Evolutionary conservation across 2,797 vertebrate species (phyloP), one percentile per base, ranked within the genome.

Genomic region (Rhadinocentrus ornatus): DNA sequence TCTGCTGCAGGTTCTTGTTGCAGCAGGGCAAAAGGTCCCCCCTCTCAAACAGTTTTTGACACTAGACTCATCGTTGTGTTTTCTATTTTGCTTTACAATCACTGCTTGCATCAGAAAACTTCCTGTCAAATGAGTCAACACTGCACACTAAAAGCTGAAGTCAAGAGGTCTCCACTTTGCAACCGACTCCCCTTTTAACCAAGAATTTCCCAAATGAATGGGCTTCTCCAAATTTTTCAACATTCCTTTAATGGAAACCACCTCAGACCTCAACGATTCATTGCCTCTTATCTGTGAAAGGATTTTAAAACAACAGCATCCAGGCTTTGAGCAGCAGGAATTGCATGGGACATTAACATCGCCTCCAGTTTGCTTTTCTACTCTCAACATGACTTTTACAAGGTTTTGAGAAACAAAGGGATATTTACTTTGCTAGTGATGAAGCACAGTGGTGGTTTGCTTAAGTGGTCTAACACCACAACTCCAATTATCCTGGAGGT

Each of bases 381-480:
- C 35, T 65, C 78, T 68, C 31, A 13, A 57, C 44, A 57, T 9
- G 37, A 52, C 62, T 65, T 92, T 90, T 80, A 91, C 69, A 72
- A 72, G 66, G 37, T 56, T 80, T 76, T 48, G 57, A 70, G 71
- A 66, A 79, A 57, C 57, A 58, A 63, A 50, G 57, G 1, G n/a
- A 37, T 83, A 52, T 81, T 86, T 75, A 71, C 83, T 83, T 81
- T 85, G 71, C 59, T 53, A 71, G 48, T 59, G 62, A 80, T 76
- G 57, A 80, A 78, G 75, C 74, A 60, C 34, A 11, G 53, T 22
- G 35, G 35, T 59, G 61, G 66, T 58, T 35, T 6, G 35, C 16
- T 8, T 27, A 31, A 62, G 58, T 39, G 58, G 22, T 44, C 24
- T 52, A 41, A 71, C 29, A 54, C 18, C 31, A 24, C 1, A 27